Base-by-base conservation (phyloP, 2,113 vertebrate genomes). In the Centrocercus urophasianus region DNA sequence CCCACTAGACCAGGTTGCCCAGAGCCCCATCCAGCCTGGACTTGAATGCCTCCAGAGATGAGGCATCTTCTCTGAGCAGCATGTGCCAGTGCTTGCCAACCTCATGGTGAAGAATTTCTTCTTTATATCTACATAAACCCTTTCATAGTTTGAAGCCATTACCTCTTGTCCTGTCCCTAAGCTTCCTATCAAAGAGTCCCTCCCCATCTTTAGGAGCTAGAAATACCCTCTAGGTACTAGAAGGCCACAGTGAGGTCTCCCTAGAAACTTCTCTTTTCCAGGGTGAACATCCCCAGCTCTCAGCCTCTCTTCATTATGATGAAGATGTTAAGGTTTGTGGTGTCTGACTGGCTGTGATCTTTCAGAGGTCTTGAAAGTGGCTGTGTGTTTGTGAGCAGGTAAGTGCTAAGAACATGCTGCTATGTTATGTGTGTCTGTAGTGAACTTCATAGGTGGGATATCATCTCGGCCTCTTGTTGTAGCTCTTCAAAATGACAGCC, bases 261-360 rank as follows among this genome's bases (percentile, higher is more conserved):
- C 6, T 15, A 9, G 36, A 25, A 15, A 6, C 22, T 40, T 17
- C 15, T 63, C 24, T 40, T 27, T 38, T 63, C 36, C 61, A 27
- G 24, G 61, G 4, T 64, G 10, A 63, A 28, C 24, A 63, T 8
- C 36, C 7, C 61, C 25, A 40, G 10, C 25, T 64, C 61, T 28
- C 16, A 40, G 38, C 36, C 25, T 28, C 25, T 40, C 36, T 12
- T 28, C 11, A 18, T 40, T n/a, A n/a, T n/a, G n/a, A n/a, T n/a
- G n/a, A n/a, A 28, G 34, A 28, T 0, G 0, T 3, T 57, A 56
- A 66, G 11, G 28, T 66, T 87, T 0, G 0, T 83, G 54, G 27
- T 80, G 38, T 7, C 34, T 34, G 47, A 54, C 17, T 16, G 54
- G 52, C 19, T 16, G 54, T 84, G 66, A 89, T 30, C 30, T 65